Conservation (phyloP, 2,113 vertebrate species). For the Sylvicapra grimmia region DNA sequence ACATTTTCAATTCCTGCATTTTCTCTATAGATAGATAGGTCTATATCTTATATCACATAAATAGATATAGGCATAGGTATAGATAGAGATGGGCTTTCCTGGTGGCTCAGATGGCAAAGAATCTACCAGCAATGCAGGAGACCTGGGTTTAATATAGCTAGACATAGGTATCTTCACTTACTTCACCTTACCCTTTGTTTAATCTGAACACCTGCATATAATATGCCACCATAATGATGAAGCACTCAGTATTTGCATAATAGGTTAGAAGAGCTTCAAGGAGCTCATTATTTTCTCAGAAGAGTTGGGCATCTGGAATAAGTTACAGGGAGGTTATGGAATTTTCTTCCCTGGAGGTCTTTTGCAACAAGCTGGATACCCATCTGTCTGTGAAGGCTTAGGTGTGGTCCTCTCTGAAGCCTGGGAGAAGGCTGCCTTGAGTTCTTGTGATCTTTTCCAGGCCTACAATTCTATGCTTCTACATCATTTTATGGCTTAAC, state of each 20-base stretch:
- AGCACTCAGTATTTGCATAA: neutral
- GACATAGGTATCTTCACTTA: neutral
- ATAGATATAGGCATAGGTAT: neutral
- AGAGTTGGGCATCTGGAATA: slow-evolving; percentile 51
- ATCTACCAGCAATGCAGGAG: neutral
- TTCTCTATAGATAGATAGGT: neutral
- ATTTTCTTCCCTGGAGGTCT: slow-evolving; percentile 55
- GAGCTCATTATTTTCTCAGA: slow-evolving; percentile 33
- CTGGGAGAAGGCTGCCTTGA: slow-evolving; percentile 31
- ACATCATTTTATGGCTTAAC: slow-evolving; percentile 57
- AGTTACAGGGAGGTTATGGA: slow-evolving; percentile 44
- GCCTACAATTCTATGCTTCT: slow-evolving; percentile 44
- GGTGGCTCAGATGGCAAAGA: neutral
- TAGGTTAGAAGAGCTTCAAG: neutral
- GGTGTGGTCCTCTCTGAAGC: slow-evolving; percentile 49
- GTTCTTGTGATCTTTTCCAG: slow-evolving; percentile 45
- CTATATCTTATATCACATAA: neutral
- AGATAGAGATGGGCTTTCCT: neutral
- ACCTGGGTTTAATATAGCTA: neutral
- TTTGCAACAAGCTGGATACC: slow-evolving; percentile 39
- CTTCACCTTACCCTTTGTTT: neutral
- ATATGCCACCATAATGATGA: neutral
- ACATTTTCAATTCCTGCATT: neutral
- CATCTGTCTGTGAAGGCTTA: slow-evolving; percentile 41
- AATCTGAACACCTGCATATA: neutral